phyloP scores from a whole-genome alignment of 2,113 vertebrate genomes.

The Oxygymnocypris stewartii region DNA sequence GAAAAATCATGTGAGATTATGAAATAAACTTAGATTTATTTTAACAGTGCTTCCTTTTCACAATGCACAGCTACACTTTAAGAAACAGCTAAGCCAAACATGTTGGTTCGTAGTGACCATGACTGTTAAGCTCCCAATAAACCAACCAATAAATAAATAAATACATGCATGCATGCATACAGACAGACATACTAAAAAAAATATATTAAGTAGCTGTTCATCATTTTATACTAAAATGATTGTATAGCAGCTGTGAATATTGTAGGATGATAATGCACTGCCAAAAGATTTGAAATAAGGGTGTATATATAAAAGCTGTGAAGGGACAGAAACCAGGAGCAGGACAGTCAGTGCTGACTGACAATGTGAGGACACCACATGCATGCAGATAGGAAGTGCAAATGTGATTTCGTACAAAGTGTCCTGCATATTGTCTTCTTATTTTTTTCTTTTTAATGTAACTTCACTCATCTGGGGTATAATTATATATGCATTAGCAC shows the following conservation, averaged over 20 bases:
- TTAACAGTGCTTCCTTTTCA: background rate
- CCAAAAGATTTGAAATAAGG: slow-evolving; percentile 15
- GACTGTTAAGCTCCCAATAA: background rate
- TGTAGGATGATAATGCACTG: background rate
- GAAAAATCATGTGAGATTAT: slow-evolving; percentile 41
- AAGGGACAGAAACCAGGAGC: background rate
- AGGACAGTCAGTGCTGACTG: slow-evolving; percentile 23
- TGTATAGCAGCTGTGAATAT: background rate
- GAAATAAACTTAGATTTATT: background rate
- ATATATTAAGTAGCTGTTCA: background rate
- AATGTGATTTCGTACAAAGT: background rate
- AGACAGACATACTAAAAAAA: too few species aligned
- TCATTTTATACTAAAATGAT: background rate
- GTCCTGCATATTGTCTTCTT: background rate
- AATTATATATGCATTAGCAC: background rate
- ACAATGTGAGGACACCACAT: slow-evolving; percentile 14
- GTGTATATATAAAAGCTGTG: background rate
- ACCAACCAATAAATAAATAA: too few species aligned
- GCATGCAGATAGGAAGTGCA: background rate
- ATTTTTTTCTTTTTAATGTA: background rate
- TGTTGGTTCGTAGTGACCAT: background rate
- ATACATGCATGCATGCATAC: too few species aligned
- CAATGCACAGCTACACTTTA: background rate
- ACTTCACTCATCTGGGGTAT: background rate
- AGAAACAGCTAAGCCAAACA: background rate